Evolutionary conservation across 2,113 vertebrate genomes (phyloP).

Genomic region (Centropus unirufus): DNA sequence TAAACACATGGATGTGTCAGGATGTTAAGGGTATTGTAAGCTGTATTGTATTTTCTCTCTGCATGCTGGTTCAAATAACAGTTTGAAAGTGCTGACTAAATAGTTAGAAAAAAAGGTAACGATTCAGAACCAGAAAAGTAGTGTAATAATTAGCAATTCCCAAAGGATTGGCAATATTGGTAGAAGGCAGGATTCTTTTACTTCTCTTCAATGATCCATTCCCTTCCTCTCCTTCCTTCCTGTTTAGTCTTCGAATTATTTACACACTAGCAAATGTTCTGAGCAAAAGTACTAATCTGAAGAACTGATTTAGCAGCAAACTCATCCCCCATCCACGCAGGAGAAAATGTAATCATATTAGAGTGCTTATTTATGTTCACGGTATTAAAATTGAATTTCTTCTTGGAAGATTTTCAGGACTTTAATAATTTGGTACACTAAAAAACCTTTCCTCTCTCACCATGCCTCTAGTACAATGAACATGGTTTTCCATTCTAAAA

Average conservation of each 20-base stretch:
- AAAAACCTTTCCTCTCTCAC: not conserved
- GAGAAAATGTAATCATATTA: not conserved
- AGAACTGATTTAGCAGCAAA: not conserved
- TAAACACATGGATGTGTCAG: not conserved
- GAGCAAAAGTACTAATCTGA: not conserved
- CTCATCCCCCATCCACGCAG: not conserved
- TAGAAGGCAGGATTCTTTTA: not conserved
- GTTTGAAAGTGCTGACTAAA: not conserved
- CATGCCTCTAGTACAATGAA: not conserved
- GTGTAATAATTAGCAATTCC: not conserved
- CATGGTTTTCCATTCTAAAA: not conserved
- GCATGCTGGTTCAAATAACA: not conserved
- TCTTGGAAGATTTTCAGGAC: not conserved
- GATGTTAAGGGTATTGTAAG: not conserved
- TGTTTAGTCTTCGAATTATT: not conserved
- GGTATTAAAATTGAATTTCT: not conserved
- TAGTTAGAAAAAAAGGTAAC: not conserved
- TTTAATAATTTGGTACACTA: not conserved
- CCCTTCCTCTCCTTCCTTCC: not conserved
- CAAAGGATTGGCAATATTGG: not conserved
- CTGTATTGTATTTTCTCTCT: not conserved
- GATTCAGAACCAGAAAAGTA: not conserved
- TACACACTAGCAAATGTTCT: not conserved
- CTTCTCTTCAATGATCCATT: not conserved
- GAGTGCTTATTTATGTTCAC: not conserved